These are phyloP conservation scores for Gymnoscopelus microlampas DNA, from an alignment of 2,797 vertebrate species.

Conservation along the genomic window DNA sequence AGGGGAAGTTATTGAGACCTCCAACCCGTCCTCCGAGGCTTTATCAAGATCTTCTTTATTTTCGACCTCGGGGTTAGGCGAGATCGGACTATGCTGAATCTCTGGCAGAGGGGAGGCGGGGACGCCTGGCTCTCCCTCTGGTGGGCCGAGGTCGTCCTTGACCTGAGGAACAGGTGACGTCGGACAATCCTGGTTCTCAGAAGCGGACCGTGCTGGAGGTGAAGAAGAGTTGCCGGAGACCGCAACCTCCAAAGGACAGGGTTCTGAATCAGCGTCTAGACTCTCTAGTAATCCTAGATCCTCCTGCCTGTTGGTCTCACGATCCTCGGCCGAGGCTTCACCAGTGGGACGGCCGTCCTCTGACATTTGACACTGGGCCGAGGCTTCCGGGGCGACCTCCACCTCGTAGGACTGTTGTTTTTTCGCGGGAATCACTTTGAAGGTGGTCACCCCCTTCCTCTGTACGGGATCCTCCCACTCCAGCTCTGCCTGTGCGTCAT, in stretches of 20 bases:
- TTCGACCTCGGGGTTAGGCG: too few relatives aligned
- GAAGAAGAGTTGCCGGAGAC: neutral
- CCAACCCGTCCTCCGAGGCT: too few relatives aligned
- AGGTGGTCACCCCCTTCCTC: constrained; percentile 67
- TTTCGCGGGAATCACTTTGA: constrained; percentile 68
- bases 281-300: neutral
- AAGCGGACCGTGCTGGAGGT: neutral
- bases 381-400: constrained; percentile 6
- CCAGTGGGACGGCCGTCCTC: neutral
- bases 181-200: neutral
- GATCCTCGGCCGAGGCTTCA: neutral
- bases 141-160: too few relatives aligned
- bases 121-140: too few relatives aligned
- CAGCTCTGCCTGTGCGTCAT: constrained; percentile 7
- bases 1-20: too few relatives aligned
- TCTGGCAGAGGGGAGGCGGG: too few relatives aligned
- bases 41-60: too few relatives aligned
- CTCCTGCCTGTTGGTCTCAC: constrained; percentile 12
- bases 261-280: constrained; percentile 10
- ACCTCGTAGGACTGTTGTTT: constrained; percentile 22
- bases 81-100: too few relatives aligned
- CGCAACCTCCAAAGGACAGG: constrained; percentile 2
- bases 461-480: constrained; percentile 51
- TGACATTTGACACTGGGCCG: constrained; percentile 6
- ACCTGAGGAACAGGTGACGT: too few relatives aligned